Evolutionary conservation across 1,140 invertebrate species (phyloP), one percentile per base, ranked within the genome.

Genomic region (Pollicipes pollicipes): DNA sequence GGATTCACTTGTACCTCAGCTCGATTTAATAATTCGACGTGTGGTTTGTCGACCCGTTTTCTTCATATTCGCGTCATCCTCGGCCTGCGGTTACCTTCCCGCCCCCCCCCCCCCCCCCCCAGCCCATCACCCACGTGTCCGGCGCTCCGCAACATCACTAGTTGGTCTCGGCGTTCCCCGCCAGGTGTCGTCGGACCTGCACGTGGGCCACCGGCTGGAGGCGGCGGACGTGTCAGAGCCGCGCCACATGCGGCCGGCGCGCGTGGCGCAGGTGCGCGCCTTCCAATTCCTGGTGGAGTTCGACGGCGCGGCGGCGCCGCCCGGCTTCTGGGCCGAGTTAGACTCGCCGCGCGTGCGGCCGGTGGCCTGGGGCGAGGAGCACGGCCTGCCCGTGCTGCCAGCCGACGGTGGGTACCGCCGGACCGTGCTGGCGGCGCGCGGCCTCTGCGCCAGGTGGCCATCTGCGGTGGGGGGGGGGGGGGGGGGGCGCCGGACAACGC

Each of bases 341-440:
- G 87, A 85, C 45, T 95, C 92, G 0, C 92, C 93, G 0, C 92
- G 93, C 77, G 94, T 97, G 70, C 93, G 95, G 83, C 92, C 93
- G 8, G 87, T 95, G 24, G 91, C 93, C 69, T 96, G 92, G 91
- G 95, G 93, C 77, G 85, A 90, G 75, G 85, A 91, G 68, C 88
- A 91, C 77, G 88, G 87, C 8, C 84, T 88, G 72, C 81, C 84
- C 69, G 81, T 97, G 8, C 93, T 91, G 30, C 90, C 92, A 27
- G 95, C 95, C 16, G 91, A 92, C 78, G 88, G 69, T 30, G 31
- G 26, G 37, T 64, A n/a, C n/a, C 16, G 37, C 10, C 69, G 10
- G n/a, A n/a, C n/a, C n/a, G n/a, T n/a, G n/a, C n/a, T n/a, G n/a
- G n/a, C n/a, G n/a, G n/a, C n/a, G n/a, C n/a, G n/a, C n/a, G n/a